These are phyloP conservation scores for Vanessa atalanta DNA, from an alignment of 1,140 invertebrate species.

Conservation along the genomic window DNA sequence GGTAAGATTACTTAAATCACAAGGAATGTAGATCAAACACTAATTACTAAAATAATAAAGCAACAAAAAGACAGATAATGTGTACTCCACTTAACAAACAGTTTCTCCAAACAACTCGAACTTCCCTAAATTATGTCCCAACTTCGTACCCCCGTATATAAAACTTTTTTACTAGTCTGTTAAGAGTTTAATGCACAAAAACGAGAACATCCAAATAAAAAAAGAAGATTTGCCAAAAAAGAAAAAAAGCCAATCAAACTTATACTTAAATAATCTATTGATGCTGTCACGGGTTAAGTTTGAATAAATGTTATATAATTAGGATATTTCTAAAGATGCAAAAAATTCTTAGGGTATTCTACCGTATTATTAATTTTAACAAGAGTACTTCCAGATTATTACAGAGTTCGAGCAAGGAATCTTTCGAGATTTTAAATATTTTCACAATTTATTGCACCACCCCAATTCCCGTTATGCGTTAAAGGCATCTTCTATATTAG, in stretches of 20 bases:
- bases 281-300: too few relatives aligned
- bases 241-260: slow-evolving; percentile 33
- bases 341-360: too few relatives aligned
- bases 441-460: too few relatives aligned
- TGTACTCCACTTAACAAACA: slow-evolving; percentile 12
- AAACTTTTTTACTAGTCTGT: slow-evolving; percentile 61
- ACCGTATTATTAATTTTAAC: too few relatives aligned
- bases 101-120: slow-evolving; percentile 35
- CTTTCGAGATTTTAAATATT: too few relatives aligned
- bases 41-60: neutral
- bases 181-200: slow-evolving; percentile 55
- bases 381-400: too few relatives aligned
- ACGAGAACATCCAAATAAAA: slow-evolving; percentile 44
- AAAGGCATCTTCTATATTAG: too few relatives aligned
- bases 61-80: slow-evolving; percentile 8
- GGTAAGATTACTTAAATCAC: neutral
- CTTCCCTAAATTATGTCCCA: slow-evolving; percentile 54
- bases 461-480: too few relatives aligned
- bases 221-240: slow-evolving; percentile 46
- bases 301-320: too few relatives aligned
- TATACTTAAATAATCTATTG: neutral
- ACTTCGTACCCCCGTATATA: slow-evolving; percentile 45
- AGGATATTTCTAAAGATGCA: too few relatives aligned
- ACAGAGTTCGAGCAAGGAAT: too few relatives aligned
- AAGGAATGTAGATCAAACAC: neutral